phyloP scores from a whole-genome alignment of 2,797 vertebrate genomes.

The Syncerus caffer region DNA sequence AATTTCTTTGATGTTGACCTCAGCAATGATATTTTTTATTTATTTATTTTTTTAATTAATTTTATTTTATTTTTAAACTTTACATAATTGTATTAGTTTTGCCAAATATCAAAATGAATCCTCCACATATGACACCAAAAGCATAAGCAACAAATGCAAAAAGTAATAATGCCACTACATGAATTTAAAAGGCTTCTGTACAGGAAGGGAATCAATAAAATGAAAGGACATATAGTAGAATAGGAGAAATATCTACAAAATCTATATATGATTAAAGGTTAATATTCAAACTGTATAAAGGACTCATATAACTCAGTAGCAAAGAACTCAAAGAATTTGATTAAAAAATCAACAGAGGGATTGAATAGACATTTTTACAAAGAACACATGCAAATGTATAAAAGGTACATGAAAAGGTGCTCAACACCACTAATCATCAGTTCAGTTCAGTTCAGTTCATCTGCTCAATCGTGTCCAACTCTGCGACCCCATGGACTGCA shows the following conservation, averaged over 20 bases:
- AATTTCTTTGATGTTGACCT: background rate
- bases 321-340: background rate
- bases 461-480: rapidly evolving
- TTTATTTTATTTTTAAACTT: too few relatives aligned
- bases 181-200: background rate
- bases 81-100: too few relatives aligned
- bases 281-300: background rate
- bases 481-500: rapidly evolving
- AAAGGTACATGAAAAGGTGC: background rate
- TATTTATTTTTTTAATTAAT: too few relatives aligned
- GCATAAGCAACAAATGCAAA: background rate
- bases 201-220: background rate
- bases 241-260: background rate
- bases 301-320: background rate
- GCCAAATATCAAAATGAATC: too few relatives aligned
- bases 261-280: background rate
- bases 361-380: background rate
- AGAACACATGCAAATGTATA: background rate
- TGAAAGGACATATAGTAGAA: background rate
- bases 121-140: background rate
- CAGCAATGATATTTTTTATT: background rate
- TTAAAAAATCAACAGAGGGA: background rate
- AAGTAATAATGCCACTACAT: background rate
- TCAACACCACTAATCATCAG: background rate
- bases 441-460: background rate